These are phyloP conservation scores for Boloria selene DNA, from an alignment of 2,888 invertebrate genomes.

Conservation along the genomic window DNA sequence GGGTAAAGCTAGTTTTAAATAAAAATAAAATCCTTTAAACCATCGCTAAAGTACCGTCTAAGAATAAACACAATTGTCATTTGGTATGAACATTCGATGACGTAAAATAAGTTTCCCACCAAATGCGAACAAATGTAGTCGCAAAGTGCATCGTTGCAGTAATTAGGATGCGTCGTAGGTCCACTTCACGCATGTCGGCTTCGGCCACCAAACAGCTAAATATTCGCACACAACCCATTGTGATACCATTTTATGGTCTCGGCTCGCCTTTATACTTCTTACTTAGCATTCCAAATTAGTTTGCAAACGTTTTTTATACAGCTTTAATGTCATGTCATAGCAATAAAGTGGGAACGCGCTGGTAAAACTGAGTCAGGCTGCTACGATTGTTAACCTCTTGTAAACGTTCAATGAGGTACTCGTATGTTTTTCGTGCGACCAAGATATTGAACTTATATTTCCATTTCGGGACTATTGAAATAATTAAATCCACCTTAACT, in stretches of 20 bases:
- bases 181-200: conserved; percentile 65
- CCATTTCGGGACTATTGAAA: conserved; percentile 11
- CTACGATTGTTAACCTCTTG: conserved; percentile 47
- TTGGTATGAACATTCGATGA: conserved; percentile 34
- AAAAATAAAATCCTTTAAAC: no score
- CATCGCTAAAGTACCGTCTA: no score
- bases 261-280: conserved; percentile 72
- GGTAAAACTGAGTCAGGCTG: conserved; percentile 45
- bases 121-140: conserved; percentile 49
- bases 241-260: conserved; percentile 79
- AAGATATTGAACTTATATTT: conserved; percentile 10
- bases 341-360: conserved; percentile 63
- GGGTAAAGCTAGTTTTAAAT: no score
- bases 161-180: conserved; percentile 73
- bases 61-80: conserved; percentile 20
- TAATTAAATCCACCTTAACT: not conserved
- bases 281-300: conserved; percentile 79
- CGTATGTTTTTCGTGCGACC: conserved; percentile 24
- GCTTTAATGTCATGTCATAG: conserved; percentile 73
- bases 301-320: conserved; percentile 74
- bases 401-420: conserved; percentile 40
- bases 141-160: conserved; percentile 66
- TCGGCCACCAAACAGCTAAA: conserved; percentile 70
- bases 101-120: conserved; percentile 61
- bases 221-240: conserved; percentile 79